phyloP scores from a whole-genome alignment of 2,113 vertebrate species.

The Himantopus leucocephalus region DNA sequence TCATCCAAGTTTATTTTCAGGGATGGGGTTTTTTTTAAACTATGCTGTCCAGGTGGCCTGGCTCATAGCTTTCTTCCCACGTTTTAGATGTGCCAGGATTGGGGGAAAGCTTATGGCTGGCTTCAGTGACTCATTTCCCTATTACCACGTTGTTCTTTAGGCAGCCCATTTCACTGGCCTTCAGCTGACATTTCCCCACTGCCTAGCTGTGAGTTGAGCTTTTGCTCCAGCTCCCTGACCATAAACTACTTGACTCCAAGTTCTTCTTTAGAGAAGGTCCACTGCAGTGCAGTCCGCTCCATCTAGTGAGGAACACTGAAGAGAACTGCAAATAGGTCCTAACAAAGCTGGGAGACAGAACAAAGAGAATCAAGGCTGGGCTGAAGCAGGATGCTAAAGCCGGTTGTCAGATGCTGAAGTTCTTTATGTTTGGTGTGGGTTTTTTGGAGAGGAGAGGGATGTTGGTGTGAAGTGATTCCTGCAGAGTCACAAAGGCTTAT shows the following conservation, averaged over 20 bases:
- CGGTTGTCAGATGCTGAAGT: background rate
- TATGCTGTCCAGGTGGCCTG: background rate
- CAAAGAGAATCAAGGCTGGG: background rate
- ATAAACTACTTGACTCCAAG: background rate
- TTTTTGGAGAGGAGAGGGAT: background rate
- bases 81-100: background rate
- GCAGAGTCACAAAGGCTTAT: background rate
- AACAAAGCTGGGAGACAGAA: background rate
- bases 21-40: background rate
- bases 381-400: background rate
- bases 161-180: background rate
- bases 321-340: background rate
- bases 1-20: slow-evolving; percentile 41
- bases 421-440: background rate
- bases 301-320: background rate
- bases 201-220: background rate
- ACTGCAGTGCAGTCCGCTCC: background rate
- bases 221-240: background rate
- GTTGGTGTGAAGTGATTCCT: background rate
- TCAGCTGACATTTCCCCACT: background rate
- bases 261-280: background rate
- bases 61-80: slow-evolving; percentile 22
- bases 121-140: slow-evolving; percentile 2
- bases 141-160: background rate
- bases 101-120: background rate